phyloP scores from a whole-genome alignment of 2,888 invertebrate genomes.

The Napeogenes inachia region DNA sequence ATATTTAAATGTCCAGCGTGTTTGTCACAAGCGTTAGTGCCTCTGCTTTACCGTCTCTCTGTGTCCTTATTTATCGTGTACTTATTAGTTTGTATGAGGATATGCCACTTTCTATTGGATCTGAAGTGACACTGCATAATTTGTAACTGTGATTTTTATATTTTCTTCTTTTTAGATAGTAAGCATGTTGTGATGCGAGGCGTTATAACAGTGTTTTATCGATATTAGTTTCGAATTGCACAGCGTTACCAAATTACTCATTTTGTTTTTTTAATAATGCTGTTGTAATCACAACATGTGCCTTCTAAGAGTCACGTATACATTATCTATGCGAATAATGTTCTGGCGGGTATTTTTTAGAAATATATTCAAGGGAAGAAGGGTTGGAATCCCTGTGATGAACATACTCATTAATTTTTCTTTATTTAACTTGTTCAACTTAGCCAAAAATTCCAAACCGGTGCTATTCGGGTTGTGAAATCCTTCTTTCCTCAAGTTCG shows the following conservation, averaged over 20 bases:
- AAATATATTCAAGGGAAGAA: constrained; percentile 61
- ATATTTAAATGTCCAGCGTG: constrained; percentile 37
- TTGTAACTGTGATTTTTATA: constrained; percentile 77
- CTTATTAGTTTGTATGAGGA: constrained; percentile 69
- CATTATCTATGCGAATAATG: constrained; percentile 36
- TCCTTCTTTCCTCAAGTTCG: constrained; percentile 71
- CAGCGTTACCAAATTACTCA: constrained; percentile 48
- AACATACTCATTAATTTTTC: constrained; percentile 14
- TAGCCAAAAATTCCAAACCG: constrained; percentile 30
- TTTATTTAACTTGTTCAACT: constrained; percentile 11
- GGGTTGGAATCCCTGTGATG: constrained; percentile 51
- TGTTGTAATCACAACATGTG: constrained; percentile 66
- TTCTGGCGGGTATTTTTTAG: constrained; percentile 56
- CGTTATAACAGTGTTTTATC: constrained; percentile 43
- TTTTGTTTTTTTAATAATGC: constrained; percentile 45
- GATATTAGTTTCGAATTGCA: constrained; percentile 41
- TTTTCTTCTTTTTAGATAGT: constrained; percentile 69
- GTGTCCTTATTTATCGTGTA: constrained; percentile 70
- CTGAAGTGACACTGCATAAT: constrained; percentile 76
- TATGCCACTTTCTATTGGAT: constrained; percentile 65
- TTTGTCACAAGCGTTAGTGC: constrained; percentile 59
- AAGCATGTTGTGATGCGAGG: constrained; percentile 71
- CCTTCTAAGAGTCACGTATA: constrained; percentile 49
- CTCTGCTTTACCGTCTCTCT: constrained; percentile 72
- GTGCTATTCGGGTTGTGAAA: constrained; percentile 74